Evolutionary conservation across 2,888 invertebrate genomes (phyloP), one percentile per base, ranked within the genome.

Genomic region (Papilio demoleus): DNA sequence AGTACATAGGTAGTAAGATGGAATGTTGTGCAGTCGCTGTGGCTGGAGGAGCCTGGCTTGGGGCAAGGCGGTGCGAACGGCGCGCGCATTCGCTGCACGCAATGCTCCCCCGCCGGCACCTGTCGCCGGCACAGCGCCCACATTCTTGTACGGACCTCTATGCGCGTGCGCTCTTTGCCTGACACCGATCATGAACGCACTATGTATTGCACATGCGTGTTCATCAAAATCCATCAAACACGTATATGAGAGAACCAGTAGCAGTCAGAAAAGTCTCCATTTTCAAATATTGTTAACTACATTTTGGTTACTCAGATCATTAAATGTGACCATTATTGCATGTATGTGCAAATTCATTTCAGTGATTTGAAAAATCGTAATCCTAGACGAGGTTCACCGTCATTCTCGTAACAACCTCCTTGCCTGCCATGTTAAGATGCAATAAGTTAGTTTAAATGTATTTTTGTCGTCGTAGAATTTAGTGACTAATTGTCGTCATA

Each of bases 11-110:
- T 42, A 14, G 38, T 42, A 70, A 67, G 63, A 14, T 66, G 42
- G 9, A 27, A 71, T 77, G 70, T 76, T 80, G 79, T 75, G 80
- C 93, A 94, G 94, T 94, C 94, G 81, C 92, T 94, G 86, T 94
- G 94, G 94, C 75, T 92, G 88, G 94, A 94, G 78, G 94, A 94
- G 72, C 19, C 65, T 19, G 81, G 78, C 63, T 79, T 71, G 27
- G 72, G 71, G 61, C 78, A 84, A 70, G 85, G 83, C 71, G 79
- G 70, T 74, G 76, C 83, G 70, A 76, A 85, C 72, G 73, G 59
- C 53, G 73, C 75, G 45, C 74, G 76, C 6, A 77, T 80, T 65
- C 80, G 81, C 70, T 84, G 83, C 86, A 83, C 85, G 68, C 73
- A 77, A 75, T 80, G 82, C 76, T 76, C 77, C 68, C 73, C 84